Evolutionary conservation across 35 echinoderm and acorn worm genomes (phyloP).

Genomic region (Holothuria glaberrima): DNA sequence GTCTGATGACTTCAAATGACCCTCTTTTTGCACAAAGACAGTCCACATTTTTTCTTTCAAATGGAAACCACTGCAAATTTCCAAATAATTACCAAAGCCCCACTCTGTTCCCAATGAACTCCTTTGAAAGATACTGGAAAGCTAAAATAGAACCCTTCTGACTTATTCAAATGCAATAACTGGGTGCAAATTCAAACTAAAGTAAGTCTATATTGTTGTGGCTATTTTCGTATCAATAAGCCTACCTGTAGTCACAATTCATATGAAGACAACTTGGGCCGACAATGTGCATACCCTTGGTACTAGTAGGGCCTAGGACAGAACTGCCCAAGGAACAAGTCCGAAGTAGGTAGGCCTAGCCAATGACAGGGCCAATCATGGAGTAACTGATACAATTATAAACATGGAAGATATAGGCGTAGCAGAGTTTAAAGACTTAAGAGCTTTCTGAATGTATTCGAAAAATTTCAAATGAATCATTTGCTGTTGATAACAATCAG

Average conservation of each 20-base stretch:
- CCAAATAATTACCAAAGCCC: too few relatives aligned
- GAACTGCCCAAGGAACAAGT: constrained; percentile 1
- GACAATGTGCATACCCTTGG: not conserved
- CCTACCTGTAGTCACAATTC: constrained; percentile 1
- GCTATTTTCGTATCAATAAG: not conserved
- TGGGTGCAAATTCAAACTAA: too few relatives aligned
- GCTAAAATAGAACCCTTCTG: too few relatives aligned
- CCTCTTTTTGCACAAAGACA: too few relatives aligned
- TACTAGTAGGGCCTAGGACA: not conserved
- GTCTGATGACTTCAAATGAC: too few relatives aligned
- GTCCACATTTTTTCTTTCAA: too few relatives aligned
- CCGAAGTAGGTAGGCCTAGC: not conserved
- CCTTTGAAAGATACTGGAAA: too few relatives aligned
- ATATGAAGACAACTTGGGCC: not conserved
- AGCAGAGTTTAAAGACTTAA: not conserved
- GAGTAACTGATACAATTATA: not conserved
- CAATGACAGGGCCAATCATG: not conserved
- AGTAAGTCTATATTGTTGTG: too few relatives aligned
- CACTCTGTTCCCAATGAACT: too few relatives aligned
- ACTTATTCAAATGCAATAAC: too few relatives aligned
- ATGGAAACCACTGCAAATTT: too few relatives aligned
- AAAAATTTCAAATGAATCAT: not conserved
- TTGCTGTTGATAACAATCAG: constrained; percentile 1
- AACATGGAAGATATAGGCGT: not conserved
- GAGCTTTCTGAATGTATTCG: constrained; percentile 7